A percentile compares a stretch with the other conserved stretches of the same genome.
Conservation (phyloP, 2,797 vertebrate species). For the Brotula barbata region DNA sequence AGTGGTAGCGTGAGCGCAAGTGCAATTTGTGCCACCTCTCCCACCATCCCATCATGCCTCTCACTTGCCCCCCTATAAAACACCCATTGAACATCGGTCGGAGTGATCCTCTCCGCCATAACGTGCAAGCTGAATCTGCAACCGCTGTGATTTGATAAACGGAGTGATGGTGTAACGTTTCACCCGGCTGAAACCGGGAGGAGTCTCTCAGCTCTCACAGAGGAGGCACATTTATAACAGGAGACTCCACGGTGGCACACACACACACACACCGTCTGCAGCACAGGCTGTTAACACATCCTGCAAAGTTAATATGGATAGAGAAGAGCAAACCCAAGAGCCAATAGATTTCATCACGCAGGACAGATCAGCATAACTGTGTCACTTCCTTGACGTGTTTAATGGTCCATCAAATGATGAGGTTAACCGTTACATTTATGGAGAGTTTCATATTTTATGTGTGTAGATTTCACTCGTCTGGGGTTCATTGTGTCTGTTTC, state of each 20-base stretch:
- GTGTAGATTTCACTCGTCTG: conserved; percentile 20
- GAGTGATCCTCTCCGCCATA: neutral
- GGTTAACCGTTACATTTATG: too few species aligned
- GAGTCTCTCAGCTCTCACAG: conserved; percentile 5
- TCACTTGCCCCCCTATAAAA: neutral
- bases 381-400: neutral
- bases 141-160: neutral
- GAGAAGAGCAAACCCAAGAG: conserved; percentile 13
- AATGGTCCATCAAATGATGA: too few species aligned
- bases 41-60: neutral
- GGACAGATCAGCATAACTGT: neutral
- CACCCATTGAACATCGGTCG: neutral
- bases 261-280: conserved; percentile 8
- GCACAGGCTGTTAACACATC: conserved; percentile 16
- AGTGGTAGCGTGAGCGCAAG: too few species aligned
- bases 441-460: neutral
- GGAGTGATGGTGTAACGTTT: neutral
- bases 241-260: conserved; percentile 5
- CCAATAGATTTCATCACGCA: neutral
- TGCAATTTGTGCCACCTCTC: too few species aligned
- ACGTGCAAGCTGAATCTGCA: neutral
- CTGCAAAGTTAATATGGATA: conserved; percentile 1
- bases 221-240: conserved; percentile 15
- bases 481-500: conserved; percentile 48
- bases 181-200: neutral